These are phyloP conservation scores for Eucriotettix oculatus DNA, from an alignment of 2,888 invertebrate genomes.

Conservation along the genomic window DNA sequence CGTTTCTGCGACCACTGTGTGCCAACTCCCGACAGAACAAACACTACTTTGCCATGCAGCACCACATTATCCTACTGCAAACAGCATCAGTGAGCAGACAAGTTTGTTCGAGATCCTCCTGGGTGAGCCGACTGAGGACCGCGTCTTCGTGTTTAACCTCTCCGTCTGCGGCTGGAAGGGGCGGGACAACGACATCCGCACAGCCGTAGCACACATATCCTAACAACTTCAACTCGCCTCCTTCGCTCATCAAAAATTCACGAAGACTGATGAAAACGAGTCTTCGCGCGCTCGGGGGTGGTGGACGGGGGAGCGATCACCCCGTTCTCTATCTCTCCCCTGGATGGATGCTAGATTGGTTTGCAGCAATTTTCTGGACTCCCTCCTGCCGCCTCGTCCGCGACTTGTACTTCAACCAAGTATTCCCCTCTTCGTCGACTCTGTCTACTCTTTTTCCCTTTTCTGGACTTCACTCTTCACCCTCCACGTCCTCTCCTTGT, in stretches of 20 bases:
- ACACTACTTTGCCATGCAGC: neutral
- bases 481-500: neutral
- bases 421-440: neutral
- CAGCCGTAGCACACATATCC: slow-evolving; percentile 1
- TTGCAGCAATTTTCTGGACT: slow-evolving; percentile 12
- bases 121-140: neutral
- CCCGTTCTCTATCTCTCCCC: slow-evolving; percentile 1
- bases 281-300: slow-evolving; percentile 10
- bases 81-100: neutral
- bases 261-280: slow-evolving; percentile 16
- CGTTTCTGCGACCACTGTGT: neutral
- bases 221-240: slow-evolving; percentile 11
- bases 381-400: neutral
- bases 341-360: slow-evolving; percentile 14
- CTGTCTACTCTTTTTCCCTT: neutral
- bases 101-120: neutral
- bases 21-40: neutral
- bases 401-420: neutral
- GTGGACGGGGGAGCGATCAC: neutral
- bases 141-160: slow-evolving; percentile 1
- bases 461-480: neutral
- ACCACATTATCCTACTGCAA: neutral
- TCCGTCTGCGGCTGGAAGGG: neutral
- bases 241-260: slow-evolving; percentile 15
- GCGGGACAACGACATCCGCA: neutral